A percentile compares a stretch with the other conserved stretches of the same genome.
These are phyloP conservation scores for Cydia fagiglandana DNA, from an alignment of 1,140 invertebrate species.

Conservation along the genomic window DNA sequence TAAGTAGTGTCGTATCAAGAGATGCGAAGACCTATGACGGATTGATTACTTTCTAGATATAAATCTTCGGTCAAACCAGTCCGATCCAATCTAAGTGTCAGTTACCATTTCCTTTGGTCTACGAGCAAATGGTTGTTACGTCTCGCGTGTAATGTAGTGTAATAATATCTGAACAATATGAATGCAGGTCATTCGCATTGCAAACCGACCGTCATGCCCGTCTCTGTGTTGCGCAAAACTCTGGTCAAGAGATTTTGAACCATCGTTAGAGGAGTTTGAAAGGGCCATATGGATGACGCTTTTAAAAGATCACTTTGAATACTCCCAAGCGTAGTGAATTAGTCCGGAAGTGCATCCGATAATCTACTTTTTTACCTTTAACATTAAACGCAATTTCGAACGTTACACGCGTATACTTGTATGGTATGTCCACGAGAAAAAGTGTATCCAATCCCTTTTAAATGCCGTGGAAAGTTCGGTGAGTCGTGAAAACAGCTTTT, in stretches of 20 bases:
- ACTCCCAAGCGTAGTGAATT: not conserved
- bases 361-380: not conserved
- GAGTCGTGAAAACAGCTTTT: not conserved
- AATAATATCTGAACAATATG: constrained; percentile 29
- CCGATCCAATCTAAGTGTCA: not conserved
- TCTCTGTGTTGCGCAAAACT: constrained; percentile 26
- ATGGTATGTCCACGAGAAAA: constrained; percentile 28
- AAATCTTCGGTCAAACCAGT: constrained; percentile 15
- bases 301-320: constrained; percentile 5
- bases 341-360: constrained; percentile 14
- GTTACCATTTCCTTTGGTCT: constrained; percentile 7
- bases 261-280: not conserved
- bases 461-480: constrained; percentile 17
- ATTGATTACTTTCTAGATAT: constrained; percentile 9
- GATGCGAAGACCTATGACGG: constrained; percentile 11
- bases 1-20: not conserved
- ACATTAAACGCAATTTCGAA: constrained; percentile 5
- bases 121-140: constrained; percentile 12
- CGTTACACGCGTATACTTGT: not conserved
- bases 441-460: constrained; percentile 32
- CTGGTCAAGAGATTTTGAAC: not conserved
- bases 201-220: constrained; percentile 10
- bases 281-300: not conserved
- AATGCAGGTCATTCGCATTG: constrained; percentile 30
- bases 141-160: constrained; percentile 21